Base-by-base conservation (phyloP, 2,888 invertebrate species). In the Ochropacha duplaris region DNA sequence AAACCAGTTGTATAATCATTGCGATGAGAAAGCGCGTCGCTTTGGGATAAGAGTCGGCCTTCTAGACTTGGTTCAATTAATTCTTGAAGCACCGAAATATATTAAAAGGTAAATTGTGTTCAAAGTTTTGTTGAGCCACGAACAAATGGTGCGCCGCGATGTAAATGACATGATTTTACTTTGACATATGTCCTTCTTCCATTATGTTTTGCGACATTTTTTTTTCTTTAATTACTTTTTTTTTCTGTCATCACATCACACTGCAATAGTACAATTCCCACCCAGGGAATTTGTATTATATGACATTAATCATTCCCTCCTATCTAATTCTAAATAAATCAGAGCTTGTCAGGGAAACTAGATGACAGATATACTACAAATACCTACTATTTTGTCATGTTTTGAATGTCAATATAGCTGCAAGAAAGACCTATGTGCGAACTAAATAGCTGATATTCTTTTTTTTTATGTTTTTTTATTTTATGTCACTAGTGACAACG, bases 1-100 rank as follows among this genome's bases (percentile, higher is more conserved):
- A 52, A 52, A 52, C 31, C 31, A 22, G 31, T 22, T 52, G 52
- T 22, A 19, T 52, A 52, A 52, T 52, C 52, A 52, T 31, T 31
- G 31, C 31, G 19, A 34, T 34, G 31, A 52, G 52, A 19, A 52
- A 52, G 31, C 12, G 52, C 22, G 52, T 9, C 34, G 52, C 52
- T 52, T 34, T 52, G 52, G 44, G 44, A 44, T 19, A 19, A 19
- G 44, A 19, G 44, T n/a, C 16, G 44, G 44, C 44, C 44, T 44
- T 44, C 44, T 44, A 44, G 19, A 44, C 44, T 44, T 44, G 6
- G 44, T 44, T 44, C 19, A 44, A 44, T 44, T 44, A 44, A 44
- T 44, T 19, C 44, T 19, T 19, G 19, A 44, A 44, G 44, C 44
- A 44, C 44, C 44, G 8, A 44, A 44, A 44, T 44, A 44, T 44